These are phyloP conservation scores for Aspidapion aeneum DNA, from an alignment of 2,888 invertebrate species.

Conservation along the genomic window DNA sequence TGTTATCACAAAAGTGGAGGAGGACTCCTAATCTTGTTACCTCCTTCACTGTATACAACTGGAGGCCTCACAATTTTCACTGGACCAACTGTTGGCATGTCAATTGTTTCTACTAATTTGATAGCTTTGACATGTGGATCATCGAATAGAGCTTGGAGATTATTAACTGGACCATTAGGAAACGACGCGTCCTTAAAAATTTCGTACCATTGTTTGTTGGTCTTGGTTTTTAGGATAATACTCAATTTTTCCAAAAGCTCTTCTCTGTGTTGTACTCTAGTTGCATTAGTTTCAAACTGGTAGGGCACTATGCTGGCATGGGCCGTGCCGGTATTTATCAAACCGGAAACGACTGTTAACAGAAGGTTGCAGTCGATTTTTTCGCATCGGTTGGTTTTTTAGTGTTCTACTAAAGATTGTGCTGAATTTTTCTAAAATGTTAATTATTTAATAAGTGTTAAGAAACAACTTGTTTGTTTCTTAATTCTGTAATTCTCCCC, in stretches of 20 bases:
- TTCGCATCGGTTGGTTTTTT: conserved; percentile 78
- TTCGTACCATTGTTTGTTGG: too few species aligned
- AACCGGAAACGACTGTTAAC: conserved; percentile 84
- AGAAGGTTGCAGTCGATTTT: conserved; percentile 91
- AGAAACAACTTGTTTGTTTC: conserved; percentile 46
- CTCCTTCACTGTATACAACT: conserved; percentile 72
- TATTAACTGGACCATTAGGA: conserved; percentile 93
- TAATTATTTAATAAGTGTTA: too few species aligned
- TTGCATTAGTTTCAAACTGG: too few species aligned
- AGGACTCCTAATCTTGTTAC: conserved; percentile 65
- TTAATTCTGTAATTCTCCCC: conserved; percentile 55
- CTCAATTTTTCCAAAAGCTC: conserved; percentile 61
- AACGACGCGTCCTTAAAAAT: too few species aligned
- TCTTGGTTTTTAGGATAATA: too few species aligned
- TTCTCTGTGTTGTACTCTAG: conserved; percentile 68
- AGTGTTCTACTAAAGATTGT: too few species aligned
- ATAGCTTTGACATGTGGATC: conserved; percentile 81
- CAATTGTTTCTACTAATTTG: conserved; percentile 66
- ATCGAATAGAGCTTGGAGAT: conserved; percentile 77
- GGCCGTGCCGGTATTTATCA: conserved; percentile 92
- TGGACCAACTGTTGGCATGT: conserved; percentile 65
- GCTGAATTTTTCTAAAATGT: too few species aligned
- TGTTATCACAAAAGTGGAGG: conserved; percentile 90
- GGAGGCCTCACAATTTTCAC: conserved; percentile 84
- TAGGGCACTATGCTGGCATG: conserved; percentile 93